Evolutionary conservation across 2,888 invertebrate genomes (phyloP), one percentile per base, ranked within the genome.

Genomic region (Dilophus febrilis): DNA sequence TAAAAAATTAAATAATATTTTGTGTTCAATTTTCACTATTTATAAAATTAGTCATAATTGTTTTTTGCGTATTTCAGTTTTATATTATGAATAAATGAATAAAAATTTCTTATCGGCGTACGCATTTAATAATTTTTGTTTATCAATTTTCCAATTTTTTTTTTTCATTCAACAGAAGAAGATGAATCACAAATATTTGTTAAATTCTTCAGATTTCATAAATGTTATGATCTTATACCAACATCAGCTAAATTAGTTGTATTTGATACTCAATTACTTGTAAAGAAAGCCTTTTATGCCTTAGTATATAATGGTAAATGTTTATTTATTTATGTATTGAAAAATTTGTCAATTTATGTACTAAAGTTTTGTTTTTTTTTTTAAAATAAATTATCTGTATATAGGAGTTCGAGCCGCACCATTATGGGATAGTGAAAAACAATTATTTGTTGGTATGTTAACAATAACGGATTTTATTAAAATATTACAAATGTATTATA

Each of bases 401-500:
- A n/a, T 55, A 84, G 84, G 94, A 43, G 94, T 97, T 4, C 75
- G 95, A 55, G 95, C 95, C 33, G 95, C 95, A 31, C 95, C 98
- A 8, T 70, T 98, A 48, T 99, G 97, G 97, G 94, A 98, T 65
- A 86, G 86, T 49, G 70, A 73, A 46, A 77, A 77, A 52, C 94
- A 95, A 62, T 75, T 80, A 61, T 94, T 91, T 66, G 85, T 97
- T 46, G 98, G 97, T 50, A 97, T 98, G 94, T 72, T 98, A 51
- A 97, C 97, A 48, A 97, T 98, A 54, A 97, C 98, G 40, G 97
- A 98, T 67, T 98, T 98, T 65, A 98, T 98, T 56, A 88, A 92
- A 66, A 97, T 97, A 54, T 73, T 98, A 52, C 84, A 90, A 65
- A 92, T 90, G 79, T 94, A 94, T 71, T 94, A 95, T 68, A 91